Evolutionary conservation across 2,797 vertebrate genomes (phyloP), one percentile per base, ranked within the genome.

Genomic region (Pygocentrus nattereri): DNA sequence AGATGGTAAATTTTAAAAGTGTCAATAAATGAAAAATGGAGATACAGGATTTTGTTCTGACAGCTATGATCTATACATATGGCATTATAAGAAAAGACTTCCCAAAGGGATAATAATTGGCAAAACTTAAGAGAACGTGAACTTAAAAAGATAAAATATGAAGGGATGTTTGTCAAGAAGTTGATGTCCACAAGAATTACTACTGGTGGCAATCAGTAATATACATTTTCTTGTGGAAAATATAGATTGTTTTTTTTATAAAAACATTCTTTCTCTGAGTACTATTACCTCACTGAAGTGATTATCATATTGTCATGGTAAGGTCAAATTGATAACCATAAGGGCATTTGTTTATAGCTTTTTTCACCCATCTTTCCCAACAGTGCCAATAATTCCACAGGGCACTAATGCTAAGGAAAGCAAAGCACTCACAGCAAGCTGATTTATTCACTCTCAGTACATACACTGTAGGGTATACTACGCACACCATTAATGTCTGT

Each of bases 401-500:
- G n/a, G 58, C 58, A 8, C 12, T 23, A 3, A 18, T 49, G 54
- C 38, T 58, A 19, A 78, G 25, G 19, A 25, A 18, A 18, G 23
- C 21, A 64, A 52, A 72, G 16, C 21, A 4, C 58, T 18, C 19
- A 2, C 11, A 31, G 69, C 31, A 64, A 79, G 44, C 10, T 64
- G 16, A 38, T 3, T 71, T 67, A 41, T 38, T 13, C 44, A 23
- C n/a, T 27, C 0, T 7, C 67, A 23, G 27, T 65, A 72, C 23
- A 21, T 73, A 8, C 21, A 34, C 27, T 27, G 23, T 12, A 10
- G 21, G 41, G 56, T 49, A 50, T 44, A 23, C 21, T 34, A 34
- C 52, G 47, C 76, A 61, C 67, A 12, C 54, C 6, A 61, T 72
- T 78, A 34, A 31, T 23, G 44, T 50, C 27, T 47, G 38, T 49